Evolutionary conservation across 2,113 vertebrate genomes (phyloP).

Genomic region (Lanius collurio): DNA sequence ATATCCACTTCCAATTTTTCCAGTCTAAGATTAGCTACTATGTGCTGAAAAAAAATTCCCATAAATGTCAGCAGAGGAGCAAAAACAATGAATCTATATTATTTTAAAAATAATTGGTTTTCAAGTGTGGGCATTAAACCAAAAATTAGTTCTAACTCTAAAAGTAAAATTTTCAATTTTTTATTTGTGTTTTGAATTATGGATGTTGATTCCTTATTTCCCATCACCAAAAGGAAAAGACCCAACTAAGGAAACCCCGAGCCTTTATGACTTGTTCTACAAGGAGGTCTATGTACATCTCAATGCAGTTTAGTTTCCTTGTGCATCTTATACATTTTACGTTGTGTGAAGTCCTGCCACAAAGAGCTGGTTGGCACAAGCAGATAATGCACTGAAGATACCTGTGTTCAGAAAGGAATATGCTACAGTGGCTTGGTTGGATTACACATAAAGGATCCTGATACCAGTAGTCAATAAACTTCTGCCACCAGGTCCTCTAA

Average conservation of each 20-base stretch:
- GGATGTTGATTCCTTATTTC: neutral
- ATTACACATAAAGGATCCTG: neutral
- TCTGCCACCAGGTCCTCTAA: neutral
- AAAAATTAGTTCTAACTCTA: neutral
- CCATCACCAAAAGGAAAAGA: neutral
- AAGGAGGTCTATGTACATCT: neutral
- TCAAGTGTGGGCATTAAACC: neutral
- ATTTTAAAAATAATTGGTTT: neutral
- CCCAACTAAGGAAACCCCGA: neutral
- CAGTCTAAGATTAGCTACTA: neutral
- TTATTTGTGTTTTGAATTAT: neutral
- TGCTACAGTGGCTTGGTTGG: neutral
- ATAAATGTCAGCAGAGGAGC: neutral
- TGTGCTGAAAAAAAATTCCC: neutral
- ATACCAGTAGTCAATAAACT: neutral
- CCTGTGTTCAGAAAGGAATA: neutral
- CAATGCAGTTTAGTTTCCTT: neutral
- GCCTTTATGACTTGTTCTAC: neutral
- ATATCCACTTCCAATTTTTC: neutral
- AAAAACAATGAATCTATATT: neutral
- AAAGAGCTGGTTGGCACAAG: neutral
- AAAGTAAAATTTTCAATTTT: neutral
- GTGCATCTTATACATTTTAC: neutral
- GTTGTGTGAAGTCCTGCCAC: neutral
- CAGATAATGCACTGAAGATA: neutral